Base-by-base conservation (phyloP, 2,113 vertebrate genomes). In the Tupaia tana region DNA sequence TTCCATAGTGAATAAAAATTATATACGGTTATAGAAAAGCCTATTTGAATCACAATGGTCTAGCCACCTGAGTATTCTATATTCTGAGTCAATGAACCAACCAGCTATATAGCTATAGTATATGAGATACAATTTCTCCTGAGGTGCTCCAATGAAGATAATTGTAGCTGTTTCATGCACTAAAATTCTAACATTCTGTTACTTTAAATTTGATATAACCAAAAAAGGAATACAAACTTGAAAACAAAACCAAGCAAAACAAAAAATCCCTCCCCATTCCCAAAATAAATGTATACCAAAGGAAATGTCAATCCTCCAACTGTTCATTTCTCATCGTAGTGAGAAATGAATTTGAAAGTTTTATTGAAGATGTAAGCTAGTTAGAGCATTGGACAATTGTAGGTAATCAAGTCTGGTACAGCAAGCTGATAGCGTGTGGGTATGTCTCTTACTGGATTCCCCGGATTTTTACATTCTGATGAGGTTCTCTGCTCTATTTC, bases 401-500 rank as follows among this genome's bases (percentile, higher is more conserved):
- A 77, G 88, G 56, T 52, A 81, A 66, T 94, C 77, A 95, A 70
- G 67, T 82, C 58, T 56, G 10, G 25, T 31, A 52, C 3, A 67
- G 69, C 27, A 86, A 81, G 88, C 9, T 31, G 59, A 93, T 77
- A 70, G 31, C 64, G n/a, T 56, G 22, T 91, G 94, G 67, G 11
- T 80, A 24, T 78, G 19, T 94, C 71, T 95, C 52, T 88, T 79
- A 27, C 58, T 78, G 19, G 90, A 22, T 87, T 89, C 93, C 71
- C 75, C 52, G 5, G 83, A 78, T 91, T 22, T 79, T 75, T 91
- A 61, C 94, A 86, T 93, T 9, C 81, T 96, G 70, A 83, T 67
- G 56, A 88, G 63, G 61, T 84, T 96, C 84, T 95, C 87, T 89
- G 22, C 0, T 82, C 84, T 97, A 63, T 97, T 74, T 97, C 83